Evolutionary conservation across 2,797 vertebrate genomes (phyloP).

Genomic region (Muscicapa striata): DNA sequence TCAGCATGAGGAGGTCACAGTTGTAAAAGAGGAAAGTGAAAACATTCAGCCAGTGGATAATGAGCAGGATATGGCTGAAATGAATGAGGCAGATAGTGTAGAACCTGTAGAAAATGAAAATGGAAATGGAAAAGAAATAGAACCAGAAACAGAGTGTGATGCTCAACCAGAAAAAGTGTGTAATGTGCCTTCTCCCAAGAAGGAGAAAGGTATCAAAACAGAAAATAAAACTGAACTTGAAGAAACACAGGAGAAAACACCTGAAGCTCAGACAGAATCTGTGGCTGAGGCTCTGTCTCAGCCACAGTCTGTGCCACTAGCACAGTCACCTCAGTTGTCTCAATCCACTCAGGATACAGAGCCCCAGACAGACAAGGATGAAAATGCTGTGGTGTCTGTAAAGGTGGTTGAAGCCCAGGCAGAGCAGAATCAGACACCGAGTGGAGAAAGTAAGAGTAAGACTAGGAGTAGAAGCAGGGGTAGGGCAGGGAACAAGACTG

Average conservation of each 20-base stretch:
- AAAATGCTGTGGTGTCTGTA: slow-evolving; percentile 53
- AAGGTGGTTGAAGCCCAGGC: slow-evolving; percentile 69
- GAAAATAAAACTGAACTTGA: slow-evolving; percentile 72
- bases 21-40: slow-evolving; percentile 74
- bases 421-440: slow-evolving; percentile 61
- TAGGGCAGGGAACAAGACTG: slow-evolving; percentile 80
- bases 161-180: slow-evolving; percentile 75
- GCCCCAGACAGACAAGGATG: slow-evolving; percentile 73
- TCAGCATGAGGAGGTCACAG: slow-evolving; percentile 73
- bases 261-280: slow-evolving; percentile 62
- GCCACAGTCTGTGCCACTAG: slow-evolving; percentile 59
- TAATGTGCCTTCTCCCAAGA: slow-evolving; percentile 70
- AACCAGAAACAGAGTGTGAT: slow-evolving; percentile 82
- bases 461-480: slow-evolving; percentile 80
- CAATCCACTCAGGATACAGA: slow-evolving; percentile 73
- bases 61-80: slow-evolving; percentile 76
- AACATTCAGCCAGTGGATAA: slow-evolving; percentile 72
- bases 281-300: slow-evolving; percentile 50
- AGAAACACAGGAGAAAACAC: slow-evolving; percentile 74
- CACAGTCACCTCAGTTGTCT: slow-evolving; percentile 60
- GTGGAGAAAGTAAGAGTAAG: slow-evolving; percentile 68
- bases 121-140: slow-evolving; percentile 79
- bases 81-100: slow-evolving; percentile 71
- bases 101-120: slow-evolving; percentile 79
- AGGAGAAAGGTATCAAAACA: slow-evolving; percentile 68